Conservation (phyloP, 2,888 invertebrate genomes). For the Laspeyria flexula region DNA sequence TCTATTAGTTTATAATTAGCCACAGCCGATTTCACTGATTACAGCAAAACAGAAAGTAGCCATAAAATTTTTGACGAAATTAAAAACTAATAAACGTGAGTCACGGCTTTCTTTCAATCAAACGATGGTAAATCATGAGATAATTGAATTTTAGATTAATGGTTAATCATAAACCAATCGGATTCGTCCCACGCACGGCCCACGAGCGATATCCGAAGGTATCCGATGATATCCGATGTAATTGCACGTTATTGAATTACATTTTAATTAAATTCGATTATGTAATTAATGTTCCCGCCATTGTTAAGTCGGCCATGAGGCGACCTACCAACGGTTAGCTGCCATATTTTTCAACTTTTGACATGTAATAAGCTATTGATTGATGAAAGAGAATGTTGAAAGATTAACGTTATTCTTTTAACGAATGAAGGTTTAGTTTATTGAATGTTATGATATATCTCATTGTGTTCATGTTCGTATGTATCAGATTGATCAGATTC, state of each 20-base stretch:
- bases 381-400: constrained; percentile 65
- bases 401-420: constrained; percentile 65
- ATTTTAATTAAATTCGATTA: constrained; percentile 55
- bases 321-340: constrained; percentile 57
- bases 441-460: constrained; percentile 42
- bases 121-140: constrained; percentile 59
- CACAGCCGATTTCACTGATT: constrained; percentile 25
- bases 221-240: constrained; percentile 35
- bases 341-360: constrained; percentile 67
- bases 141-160: constrained; percentile 80
- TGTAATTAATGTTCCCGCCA: constrained; percentile 44
- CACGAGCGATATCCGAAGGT: constrained; percentile 44
- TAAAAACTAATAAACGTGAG: constrained; percentile 52
- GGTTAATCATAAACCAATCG: constrained; percentile 60
- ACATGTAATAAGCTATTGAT: constrained; percentile 68
- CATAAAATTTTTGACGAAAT: constrained; percentile 38
- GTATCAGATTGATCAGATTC: constrained; percentile 32
- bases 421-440: constrained; percentile 53
- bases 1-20: constrained; percentile 20
- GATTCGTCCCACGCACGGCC: constrained; percentile 58
- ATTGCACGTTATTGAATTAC: constrained; percentile 77
- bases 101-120: constrained; percentile 64
- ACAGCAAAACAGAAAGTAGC: constrained; percentile 31
- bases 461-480: constrained; percentile 17
- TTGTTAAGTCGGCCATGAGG: constrained; percentile 42